Evolutionary conservation across 2,888 invertebrate species (phyloP).

Genomic region (Perizoma affinitatum): DNA sequence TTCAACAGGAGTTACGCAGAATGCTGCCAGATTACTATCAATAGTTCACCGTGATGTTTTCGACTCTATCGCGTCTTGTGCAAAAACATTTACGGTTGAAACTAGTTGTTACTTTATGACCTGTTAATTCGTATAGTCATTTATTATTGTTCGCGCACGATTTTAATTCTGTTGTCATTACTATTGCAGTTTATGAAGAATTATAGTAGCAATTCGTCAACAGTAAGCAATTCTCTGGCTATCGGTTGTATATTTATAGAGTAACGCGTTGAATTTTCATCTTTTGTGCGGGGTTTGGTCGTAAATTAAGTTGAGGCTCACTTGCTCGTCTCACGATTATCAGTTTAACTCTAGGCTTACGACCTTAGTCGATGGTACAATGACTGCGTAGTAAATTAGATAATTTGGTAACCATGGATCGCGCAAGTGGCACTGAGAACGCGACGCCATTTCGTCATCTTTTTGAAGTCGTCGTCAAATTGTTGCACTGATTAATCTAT

Average conservation of each 20-base stretch:
- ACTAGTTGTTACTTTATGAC: conserved; percentile 33
- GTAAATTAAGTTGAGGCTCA: neutral
- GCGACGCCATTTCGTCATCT: conserved; percentile 13
- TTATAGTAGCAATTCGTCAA: conserved; percentile 55
- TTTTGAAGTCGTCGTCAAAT: conserved; percentile 26
- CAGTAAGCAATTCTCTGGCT: conserved; percentile 37
- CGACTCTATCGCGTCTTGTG: conserved; percentile 32
- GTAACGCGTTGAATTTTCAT: conserved; percentile 36
- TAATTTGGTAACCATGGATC: no score
- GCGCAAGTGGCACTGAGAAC: neutral
- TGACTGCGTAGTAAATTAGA: no score
- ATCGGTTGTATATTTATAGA: conserved; percentile 32
- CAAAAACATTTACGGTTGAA: conserved; percentile 41
- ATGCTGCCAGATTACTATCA: conserved; percentile 32
- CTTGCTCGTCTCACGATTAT: no score
- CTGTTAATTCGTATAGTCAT: conserved; percentile 35
- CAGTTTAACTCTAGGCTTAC: no score
- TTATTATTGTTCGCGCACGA: conserved; percentile 32
- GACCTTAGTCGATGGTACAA: no score
- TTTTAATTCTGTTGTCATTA: conserved; percentile 50
- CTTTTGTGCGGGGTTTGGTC: conserved; percentile 32
- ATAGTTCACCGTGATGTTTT: conserved; percentile 42
- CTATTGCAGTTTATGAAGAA: conserved; percentile 46
- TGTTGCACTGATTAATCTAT: conserved; percentile 37
- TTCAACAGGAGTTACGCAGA: conserved; percentile 25